Percentiles rank a stretch among this genome's conserved stretches.
Conservation (phyloP, 1,140 invertebrate species). For the Temnothorax nylanderi region DNA sequence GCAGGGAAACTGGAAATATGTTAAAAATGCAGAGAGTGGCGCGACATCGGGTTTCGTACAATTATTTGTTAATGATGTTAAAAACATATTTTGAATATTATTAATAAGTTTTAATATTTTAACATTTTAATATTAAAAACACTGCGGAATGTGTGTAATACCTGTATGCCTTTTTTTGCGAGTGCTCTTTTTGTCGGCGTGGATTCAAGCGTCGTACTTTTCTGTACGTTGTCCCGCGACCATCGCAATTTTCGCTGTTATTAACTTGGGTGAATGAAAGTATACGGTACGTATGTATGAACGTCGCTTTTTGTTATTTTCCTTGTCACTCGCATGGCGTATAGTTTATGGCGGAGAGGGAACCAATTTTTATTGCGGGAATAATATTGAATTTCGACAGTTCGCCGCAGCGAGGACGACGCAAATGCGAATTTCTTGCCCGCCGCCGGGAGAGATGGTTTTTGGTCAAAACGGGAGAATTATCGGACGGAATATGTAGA, state of each 20-base stretch:
- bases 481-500: slow-evolving; percentile 26
- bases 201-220: slow-evolving; percentile 21
- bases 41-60: background rate
- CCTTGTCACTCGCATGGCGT: slow-evolving; percentile 29
- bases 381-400: slow-evolving; percentile 53
- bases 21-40: background rate
- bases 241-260: slow-evolving; percentile 59
- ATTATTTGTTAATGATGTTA: slow-evolving; percentile 26
- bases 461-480: slow-evolving; percentile 43
- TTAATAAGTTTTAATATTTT: slow-evolving; percentile 1
- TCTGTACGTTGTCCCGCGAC: slow-evolving; percentile 15
- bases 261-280: slow-evolving; percentile 56
- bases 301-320: slow-evolving; percentile 48
- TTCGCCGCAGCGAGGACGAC: slow-evolving; percentile 1
- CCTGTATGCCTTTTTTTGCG: background rate
- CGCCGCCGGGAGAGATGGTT: background rate
- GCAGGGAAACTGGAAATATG: background rate
- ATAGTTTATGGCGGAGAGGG: slow-evolving; percentile 14
- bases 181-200: slow-evolving; percentile 9
- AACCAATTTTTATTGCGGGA: slow-evolving; percentile 56
- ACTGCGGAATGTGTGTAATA: slow-evolving; percentile 25
- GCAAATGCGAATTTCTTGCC: slow-evolving; percentile 49
- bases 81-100: slow-evolving; percentile 22
- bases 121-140: slow-evolving; percentile 39
- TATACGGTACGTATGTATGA: slow-evolving; percentile 31